These are phyloP conservation scores for Pyrrhia umbra DNA, from an alignment of 2,888 invertebrate species.

Conservation along the genomic window DNA sequence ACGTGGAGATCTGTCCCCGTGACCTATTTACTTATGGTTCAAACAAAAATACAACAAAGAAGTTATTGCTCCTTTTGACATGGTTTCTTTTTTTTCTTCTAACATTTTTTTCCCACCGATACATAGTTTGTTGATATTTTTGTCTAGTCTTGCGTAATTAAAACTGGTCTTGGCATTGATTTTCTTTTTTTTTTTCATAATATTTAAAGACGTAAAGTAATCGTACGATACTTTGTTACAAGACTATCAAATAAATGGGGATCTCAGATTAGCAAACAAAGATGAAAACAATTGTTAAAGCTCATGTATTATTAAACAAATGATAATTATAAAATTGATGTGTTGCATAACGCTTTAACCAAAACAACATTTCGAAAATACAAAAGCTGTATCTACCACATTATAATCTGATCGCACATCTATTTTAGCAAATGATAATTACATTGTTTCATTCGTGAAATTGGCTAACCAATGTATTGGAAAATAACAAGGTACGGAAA, in stretches of 20 bases:
- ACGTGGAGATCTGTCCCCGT: conserved; percentile 48
- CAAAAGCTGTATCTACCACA: conserved; percentile 45
- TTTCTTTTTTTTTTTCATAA: too few relatives aligned
- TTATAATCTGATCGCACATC: conserved; percentile 47
- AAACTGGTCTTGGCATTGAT: conserved; percentile 1
- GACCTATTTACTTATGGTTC: conserved; percentile 55
- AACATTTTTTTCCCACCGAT: conserved; percentile 38
- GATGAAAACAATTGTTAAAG: too few relatives aligned
- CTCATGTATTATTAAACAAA: too few relatives aligned
- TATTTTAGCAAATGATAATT: conserved; percentile 59
- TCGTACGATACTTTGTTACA: too few relatives aligned
- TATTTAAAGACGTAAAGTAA: too few relatives aligned
- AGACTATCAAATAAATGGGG: too few relatives aligned
- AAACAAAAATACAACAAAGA: conserved; percentile 58
- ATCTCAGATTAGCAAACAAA: too few relatives aligned
- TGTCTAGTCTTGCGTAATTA: neutral
- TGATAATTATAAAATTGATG: neutral
- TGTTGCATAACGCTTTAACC: neutral
- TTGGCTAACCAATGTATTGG: conserved; percentile 53
- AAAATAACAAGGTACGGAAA: conserved; percentile 36
- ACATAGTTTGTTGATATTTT: conserved; percentile 16
- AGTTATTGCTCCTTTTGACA: conserved; percentile 48
- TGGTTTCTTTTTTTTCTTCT: conserved; percentile 32
- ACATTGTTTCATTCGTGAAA: conserved; percentile 53
- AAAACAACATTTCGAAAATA: conserved; percentile 26